Percentiles rank a stretch among this genome's conserved stretches.
Conservation (phyloP, 2,888 invertebrate genomes). For the Oscheius sp. region DNA sequence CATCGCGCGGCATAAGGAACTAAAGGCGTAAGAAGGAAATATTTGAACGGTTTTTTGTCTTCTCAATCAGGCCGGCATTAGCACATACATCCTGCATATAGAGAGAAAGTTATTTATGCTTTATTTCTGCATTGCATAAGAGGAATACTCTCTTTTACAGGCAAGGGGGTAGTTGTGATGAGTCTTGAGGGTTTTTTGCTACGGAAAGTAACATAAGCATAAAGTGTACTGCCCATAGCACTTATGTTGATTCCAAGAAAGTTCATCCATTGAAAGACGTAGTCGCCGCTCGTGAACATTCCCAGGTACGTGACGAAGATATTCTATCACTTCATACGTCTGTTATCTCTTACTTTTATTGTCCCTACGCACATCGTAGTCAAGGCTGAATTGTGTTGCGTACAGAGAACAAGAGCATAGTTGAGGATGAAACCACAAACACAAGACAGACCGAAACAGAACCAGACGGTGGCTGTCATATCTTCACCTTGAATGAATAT, state of each 20-base stretch:
- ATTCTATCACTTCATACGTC: constrained; percentile 75
- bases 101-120: too few species aligned
- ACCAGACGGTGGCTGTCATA: constrained; percentile 58
- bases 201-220: constrained; percentile 71
- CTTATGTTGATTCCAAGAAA: constrained; percentile 89
- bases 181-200: too few species aligned
- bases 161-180: too few species aligned
- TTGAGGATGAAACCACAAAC: constrained; percentile 95
- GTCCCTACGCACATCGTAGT: constrained; percentile 98
- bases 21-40: too few species aligned
- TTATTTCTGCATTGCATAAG: too few species aligned
- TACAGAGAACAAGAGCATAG: constrained; percentile 93
- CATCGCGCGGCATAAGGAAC: too few species aligned
- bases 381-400: constrained; percentile 92
- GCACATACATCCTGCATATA: too few species aligned
- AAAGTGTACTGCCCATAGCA: constrained; percentile 70
- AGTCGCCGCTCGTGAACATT: constrained; percentile 98
- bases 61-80: too few species aligned
- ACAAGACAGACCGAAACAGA: constrained; percentile 84
- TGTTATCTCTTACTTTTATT: constrained; percentile 77
- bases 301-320: constrained; percentile 95
- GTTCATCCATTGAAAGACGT: constrained; percentile 90
- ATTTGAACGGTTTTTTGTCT: too few species aligned
- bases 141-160: too few species aligned
- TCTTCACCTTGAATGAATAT: constrained; percentile 55